Evolutionary conservation across 2,797 vertebrate species (phyloP).

Genomic region (Spea hammondii): DNA sequence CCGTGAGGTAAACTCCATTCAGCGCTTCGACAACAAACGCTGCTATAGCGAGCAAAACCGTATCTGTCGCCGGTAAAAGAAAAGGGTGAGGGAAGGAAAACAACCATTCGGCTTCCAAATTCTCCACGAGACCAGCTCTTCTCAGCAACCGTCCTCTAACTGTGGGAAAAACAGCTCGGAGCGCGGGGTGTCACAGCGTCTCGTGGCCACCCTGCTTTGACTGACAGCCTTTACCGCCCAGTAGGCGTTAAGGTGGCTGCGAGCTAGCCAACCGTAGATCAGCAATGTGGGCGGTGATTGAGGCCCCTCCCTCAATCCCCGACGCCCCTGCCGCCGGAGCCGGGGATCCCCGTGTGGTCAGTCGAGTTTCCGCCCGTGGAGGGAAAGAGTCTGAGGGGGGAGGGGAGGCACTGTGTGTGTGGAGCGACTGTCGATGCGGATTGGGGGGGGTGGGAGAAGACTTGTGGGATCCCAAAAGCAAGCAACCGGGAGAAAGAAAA

Average conservation of each 20-base stretch:
- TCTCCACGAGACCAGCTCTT: constrained; percentile 22
- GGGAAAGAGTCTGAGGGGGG: constrained; percentile 75
- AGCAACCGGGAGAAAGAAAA: background rate
- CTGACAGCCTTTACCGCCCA: constrained; percentile 39
- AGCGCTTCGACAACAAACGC: too few relatives aligned
- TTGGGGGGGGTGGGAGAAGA: constrained; percentile 75
- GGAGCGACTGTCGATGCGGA: constrained; percentile 44
- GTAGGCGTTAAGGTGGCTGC: constrained; percentile 13
- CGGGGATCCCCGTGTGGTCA: constrained; percentile 88
- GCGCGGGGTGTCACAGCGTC: constrained; percentile 20
- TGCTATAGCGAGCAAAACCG: too few relatives aligned
- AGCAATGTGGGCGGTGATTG: constrained; percentile 58
- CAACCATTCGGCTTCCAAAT: too few relatives aligned
- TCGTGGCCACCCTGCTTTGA: constrained; percentile 29
- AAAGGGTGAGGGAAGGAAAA: too few relatives aligned
- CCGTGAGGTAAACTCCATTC: too few relatives aligned
- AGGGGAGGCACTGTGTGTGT: constrained; percentile 72
- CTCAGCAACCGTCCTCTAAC: constrained; percentile 33
- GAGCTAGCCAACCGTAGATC: background rate
- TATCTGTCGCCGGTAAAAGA: too few relatives aligned
- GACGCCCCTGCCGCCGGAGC: constrained; percentile 83
- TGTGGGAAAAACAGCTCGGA: constrained; percentile 43
- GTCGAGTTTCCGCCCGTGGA: constrained; percentile 92
- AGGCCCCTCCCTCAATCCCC: constrained; percentile 42
- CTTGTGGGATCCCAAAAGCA: constrained; percentile 50